A percentile compares a stretch with the other conserved stretches of the same genome.
These are phyloP conservation scores for Temnothorax nylanderi DNA, from an alignment of 1,140 invertebrate species.

Conservation along the genomic window DNA sequence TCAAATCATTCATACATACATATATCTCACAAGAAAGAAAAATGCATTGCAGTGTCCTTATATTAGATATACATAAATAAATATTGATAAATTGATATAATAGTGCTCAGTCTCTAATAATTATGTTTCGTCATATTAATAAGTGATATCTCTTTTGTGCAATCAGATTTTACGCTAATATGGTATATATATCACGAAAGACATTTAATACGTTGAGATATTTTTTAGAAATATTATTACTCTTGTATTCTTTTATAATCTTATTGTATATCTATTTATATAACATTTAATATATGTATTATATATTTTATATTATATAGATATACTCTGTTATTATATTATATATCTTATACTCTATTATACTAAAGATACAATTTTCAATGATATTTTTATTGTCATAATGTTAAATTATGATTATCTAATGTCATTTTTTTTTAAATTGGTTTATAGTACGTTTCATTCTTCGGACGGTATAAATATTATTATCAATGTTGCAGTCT, in stretches of 20 bases:
- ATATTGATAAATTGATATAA: neutral
- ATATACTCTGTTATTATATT: neutral
- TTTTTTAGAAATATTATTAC: neutral
- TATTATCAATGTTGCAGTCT: conserved; percentile 5
- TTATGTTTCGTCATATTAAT: neutral
- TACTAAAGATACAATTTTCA: neutral
- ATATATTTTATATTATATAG: too few species aligned
- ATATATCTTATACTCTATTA: neutral
- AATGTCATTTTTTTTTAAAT: neutral
- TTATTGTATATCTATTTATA: too few species aligned
- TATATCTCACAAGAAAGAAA: conserved; percentile 12
- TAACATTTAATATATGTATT: too few species aligned
- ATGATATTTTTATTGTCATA: neutral
- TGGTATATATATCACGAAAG: neutral
- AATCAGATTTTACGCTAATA: neutral
- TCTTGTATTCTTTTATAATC: neutral
- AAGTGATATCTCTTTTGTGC: neutral
- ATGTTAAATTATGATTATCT: conserved; percentile 6
- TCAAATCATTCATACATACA: neutral
- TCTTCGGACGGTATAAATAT: neutral
- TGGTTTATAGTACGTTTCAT: neutral
- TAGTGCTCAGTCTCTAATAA: conserved; percentile 6
- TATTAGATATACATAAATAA: neutral
- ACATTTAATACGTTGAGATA: neutral
- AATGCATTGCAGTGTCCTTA: neutral